Conservation (phyloP, 1,140 invertebrate genomes). For the Yoshiicerus persimilis region DNA sequence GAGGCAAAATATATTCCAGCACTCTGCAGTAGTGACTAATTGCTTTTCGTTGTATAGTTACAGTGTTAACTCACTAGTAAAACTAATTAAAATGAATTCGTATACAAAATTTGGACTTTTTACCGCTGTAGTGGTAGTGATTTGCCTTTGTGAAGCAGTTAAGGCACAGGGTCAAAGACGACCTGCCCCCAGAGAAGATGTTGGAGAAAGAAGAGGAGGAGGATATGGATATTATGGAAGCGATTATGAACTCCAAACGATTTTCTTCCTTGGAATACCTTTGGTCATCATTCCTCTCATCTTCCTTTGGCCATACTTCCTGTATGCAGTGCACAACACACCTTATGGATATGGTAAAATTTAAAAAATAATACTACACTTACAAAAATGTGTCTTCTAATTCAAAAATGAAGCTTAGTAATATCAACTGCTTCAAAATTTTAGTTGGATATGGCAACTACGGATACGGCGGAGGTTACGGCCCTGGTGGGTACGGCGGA, state of each 20-base stretch:
- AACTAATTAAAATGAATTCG: not conserved
- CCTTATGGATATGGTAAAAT: not conserved
- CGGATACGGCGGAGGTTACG: not conserved
- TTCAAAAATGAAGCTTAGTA: no score
- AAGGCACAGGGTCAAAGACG: not conserved
- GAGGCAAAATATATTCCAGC: no score
- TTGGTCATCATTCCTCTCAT: slow-evolving; percentile 32
- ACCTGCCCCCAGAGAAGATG: not conserved
- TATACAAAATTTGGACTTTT: not conserved
- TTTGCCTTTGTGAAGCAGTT: not conserved
- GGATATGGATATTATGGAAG: not conserved
- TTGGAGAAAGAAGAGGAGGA: not conserved
- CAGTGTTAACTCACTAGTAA: not conserved
- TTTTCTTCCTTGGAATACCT: slow-evolving; percentile 38
- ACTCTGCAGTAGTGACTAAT: no score
- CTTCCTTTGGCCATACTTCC: slow-evolving; percentile 28
- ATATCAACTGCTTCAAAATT: not conserved
- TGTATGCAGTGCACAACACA: not conserved
- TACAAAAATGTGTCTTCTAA: no score
- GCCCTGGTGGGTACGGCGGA: not conserved
- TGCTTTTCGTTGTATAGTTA: not conserved
- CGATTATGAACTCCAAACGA: slow-evolving; percentile 27
- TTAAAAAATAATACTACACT: not conserved
- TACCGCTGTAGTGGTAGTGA: not conserved
- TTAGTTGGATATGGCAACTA: not conserved